These are phyloP conservation scores for Odontomachus brunneus DNA, from an alignment of 1,140 invertebrate species.

Conservation along the genomic window DNA sequence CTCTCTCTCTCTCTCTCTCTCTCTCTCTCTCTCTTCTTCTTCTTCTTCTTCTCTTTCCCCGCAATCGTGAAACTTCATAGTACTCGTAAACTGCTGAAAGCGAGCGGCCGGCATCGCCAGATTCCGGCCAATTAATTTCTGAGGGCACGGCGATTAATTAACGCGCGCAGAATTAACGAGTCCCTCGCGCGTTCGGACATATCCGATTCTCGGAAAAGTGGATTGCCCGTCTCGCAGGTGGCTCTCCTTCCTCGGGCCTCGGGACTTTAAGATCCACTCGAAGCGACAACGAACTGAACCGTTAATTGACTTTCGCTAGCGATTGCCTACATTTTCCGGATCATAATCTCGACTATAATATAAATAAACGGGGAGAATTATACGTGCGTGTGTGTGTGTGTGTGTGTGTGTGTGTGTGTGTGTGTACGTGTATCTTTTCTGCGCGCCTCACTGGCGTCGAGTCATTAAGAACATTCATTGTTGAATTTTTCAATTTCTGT, in stretches of 20 bases:
- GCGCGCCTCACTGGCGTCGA: too few relatives aligned
- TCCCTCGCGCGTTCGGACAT: constrained; percentile 11
- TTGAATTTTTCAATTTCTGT: background rate
- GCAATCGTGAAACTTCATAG: constrained; percentile 2
- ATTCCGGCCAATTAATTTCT: constrained; percentile 50
- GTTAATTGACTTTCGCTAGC: too few relatives aligned
- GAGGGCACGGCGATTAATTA: constrained; percentile 40
- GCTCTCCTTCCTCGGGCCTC: too few relatives aligned
- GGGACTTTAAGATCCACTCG: too few relatives aligned
- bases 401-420: too few relatives aligned
- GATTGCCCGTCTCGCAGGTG: background rate
- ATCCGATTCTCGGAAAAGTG: constrained; percentile 27
- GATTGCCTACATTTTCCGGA: too few relatives aligned
- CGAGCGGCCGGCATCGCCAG: constrained; percentile 11
- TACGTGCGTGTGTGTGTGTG: too few relatives aligned
- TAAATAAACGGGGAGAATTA: too few relatives aligned
- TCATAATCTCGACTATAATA: too few relatives aligned
- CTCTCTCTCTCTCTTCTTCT: background rate
- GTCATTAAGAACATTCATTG: too few relatives aligned
- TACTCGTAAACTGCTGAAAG: constrained; percentile 41
- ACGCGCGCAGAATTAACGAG: constrained; percentile 45
- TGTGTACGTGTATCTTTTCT: too few relatives aligned
- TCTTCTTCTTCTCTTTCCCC: background rate
- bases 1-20: background rate
- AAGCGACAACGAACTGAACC: too few relatives aligned